These are phyloP conservation scores for Beroe forskalii DNA, from an alignment of 37 sponge, comb jelly and placozoan genomes.

Conservation along the genomic window DNA sequence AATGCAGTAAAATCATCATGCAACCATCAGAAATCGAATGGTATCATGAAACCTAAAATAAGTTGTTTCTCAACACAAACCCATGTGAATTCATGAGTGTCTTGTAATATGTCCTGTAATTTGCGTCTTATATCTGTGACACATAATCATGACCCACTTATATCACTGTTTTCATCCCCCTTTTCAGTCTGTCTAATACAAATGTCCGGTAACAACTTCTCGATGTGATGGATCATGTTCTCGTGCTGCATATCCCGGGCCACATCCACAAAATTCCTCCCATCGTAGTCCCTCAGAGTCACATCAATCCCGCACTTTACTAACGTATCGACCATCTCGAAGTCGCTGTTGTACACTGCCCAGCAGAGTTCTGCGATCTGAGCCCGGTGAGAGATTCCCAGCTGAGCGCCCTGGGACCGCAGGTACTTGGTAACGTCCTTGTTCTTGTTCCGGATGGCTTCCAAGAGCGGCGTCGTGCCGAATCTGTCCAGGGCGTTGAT, in stretches of 20 bases:
- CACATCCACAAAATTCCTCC: conserved; percentile 13
- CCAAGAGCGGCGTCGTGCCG: conserved; percentile 22
- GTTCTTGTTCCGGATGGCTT: background rate
- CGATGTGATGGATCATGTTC: background rate
- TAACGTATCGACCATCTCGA: conserved; percentile 13
- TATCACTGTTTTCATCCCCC: too few relatives aligned
- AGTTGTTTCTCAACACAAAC: too few relatives aligned
- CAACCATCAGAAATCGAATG: too few relatives aligned
- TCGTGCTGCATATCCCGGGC: background rate
- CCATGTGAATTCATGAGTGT: too few relatives aligned
- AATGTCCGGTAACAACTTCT: too few relatives aligned
- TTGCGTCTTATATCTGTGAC: too few relatives aligned
- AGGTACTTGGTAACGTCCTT: background rate
- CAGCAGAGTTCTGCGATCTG: conserved; percentile 18
- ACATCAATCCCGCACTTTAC: background rate
- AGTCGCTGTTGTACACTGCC: conserved; percentile 17
- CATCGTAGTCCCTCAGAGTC: background rate
- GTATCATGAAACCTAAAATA: too few relatives aligned
- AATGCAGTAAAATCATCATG: too few relatives aligned
- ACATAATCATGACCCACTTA: too few relatives aligned
- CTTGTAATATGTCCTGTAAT: too few relatives aligned
- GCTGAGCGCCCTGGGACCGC: background rate
- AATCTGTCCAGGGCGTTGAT: conserved; percentile 51
- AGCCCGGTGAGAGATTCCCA: background rate
- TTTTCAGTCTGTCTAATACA: too few relatives aligned